Percentiles rank a stretch among this genome's conserved stretches.
phyloP scores from a whole-genome alignment of 2,888 invertebrate genomes.

The Caenorhabditis angaria region DNA sequence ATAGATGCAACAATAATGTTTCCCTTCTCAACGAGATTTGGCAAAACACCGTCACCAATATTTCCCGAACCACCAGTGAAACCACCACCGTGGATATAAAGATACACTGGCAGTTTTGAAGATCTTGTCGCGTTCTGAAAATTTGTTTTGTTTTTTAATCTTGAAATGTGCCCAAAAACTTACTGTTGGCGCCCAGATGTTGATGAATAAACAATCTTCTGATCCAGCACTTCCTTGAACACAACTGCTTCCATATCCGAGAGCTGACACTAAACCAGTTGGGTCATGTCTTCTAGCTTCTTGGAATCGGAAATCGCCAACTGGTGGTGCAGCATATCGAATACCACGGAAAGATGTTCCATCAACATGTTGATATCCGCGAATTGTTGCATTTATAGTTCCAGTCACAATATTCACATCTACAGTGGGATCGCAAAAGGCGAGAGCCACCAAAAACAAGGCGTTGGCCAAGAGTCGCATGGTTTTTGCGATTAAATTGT shows the following conservation, averaged over 20 bases:
- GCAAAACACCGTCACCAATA: slow-evolving; percentile 39
- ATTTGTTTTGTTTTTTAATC: background rate
- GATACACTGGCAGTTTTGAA: slow-evolving; percentile 29
- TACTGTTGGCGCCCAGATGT: slow-evolving; percentile 43
- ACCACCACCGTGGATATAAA: slow-evolving; percentile 49
- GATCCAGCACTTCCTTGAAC: slow-evolving; percentile 23
- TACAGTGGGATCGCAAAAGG: slow-evolving; percentile 23
- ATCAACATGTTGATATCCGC: slow-evolving; percentile 41
- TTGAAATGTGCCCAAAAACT: slow-evolving; percentile 8
- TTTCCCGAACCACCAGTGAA: slow-evolving; percentile 44
- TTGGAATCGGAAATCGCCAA: slow-evolving; percentile 31
- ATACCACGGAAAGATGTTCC: slow-evolving; percentile 48
- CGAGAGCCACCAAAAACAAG: slow-evolving; percentile 2
- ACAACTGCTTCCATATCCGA: slow-evolving; percentile 33
- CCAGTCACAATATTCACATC: slow-evolving; percentile 24
- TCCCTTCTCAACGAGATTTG: slow-evolving; percentile 44
- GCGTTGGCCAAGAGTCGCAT: background rate
- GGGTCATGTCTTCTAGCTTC: slow-evolving; percentile 36
- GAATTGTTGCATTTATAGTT: slow-evolving; percentile 34
- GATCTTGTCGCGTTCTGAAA: slow-evolving; percentile 32
- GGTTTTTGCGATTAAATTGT: background rate
- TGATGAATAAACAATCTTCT: slow-evolving; percentile 49
- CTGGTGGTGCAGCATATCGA: slow-evolving; percentile 40
- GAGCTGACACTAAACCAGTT: slow-evolving; percentile 29
- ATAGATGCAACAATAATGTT: slow-evolving; percentile 37